Conservation (phyloP, 1,140 invertebrate species). For the Centruroides sculpturatus region DNA sequence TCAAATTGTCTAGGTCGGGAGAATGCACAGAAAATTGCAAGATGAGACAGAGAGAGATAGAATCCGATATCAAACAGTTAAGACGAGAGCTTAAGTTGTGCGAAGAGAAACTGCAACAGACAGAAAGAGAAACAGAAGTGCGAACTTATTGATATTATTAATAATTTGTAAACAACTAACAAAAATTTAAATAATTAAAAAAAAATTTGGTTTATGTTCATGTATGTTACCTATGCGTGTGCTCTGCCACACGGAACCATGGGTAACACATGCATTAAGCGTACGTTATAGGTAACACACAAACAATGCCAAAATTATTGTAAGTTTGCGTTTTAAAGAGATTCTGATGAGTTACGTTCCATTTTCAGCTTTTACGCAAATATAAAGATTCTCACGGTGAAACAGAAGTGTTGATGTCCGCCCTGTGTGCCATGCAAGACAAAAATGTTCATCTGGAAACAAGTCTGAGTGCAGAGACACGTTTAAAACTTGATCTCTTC, state of each 20-base stretch:
- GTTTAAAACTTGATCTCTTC: constrained; percentile 90
- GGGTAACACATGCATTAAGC: too few relatives aligned
- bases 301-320: too few relatives aligned
- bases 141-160: too few relatives aligned
- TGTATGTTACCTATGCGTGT: too few relatives aligned
- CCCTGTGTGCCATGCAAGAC: constrained; percentile 66
- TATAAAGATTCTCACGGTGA: constrained; percentile 55
- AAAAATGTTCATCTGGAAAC: constrained; percentile 79
- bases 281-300: too few relatives aligned
- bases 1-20: constrained; percentile 19
- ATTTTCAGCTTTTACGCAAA: constrained; percentile 35
- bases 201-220: too few relatives aligned
- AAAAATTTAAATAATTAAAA: too few relatives aligned
- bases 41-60: constrained; percentile 53
- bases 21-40: constrained; percentile 67
- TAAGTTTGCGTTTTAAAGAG: too few relatives aligned
- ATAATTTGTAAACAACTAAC: too few relatives aligned
- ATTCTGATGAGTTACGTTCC: too few relatives aligned
- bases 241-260: too few relatives aligned
- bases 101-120: constrained; percentile 47
- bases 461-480: constrained; percentile 83
- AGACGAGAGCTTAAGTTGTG: constrained; percentile 54
- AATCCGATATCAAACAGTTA: constrained; percentile 57
- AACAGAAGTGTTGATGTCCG: constrained; percentile 60
- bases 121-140: constrained; percentile 35